A percentile compares a stretch with the other conserved stretches of the same genome.
Conservation (phyloP, 2,888 invertebrate species). For the Hirtodrosophila confusa region DNA sequence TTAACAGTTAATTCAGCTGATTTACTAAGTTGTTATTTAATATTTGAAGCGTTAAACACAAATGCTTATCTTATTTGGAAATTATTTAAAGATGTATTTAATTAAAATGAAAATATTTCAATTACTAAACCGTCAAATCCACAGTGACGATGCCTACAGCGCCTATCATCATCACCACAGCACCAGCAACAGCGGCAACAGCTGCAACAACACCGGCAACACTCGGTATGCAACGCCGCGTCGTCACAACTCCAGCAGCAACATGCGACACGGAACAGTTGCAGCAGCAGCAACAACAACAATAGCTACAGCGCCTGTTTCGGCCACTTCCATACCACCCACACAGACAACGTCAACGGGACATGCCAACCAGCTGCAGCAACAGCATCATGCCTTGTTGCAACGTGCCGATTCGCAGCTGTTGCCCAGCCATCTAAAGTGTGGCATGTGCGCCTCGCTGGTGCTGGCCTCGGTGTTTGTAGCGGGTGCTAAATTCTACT, state of each 20-base stretch:
- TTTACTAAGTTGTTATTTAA: too few species aligned
- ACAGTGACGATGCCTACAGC: slow-evolving; percentile 64
- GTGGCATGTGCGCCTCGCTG: slow-evolving; percentile 90
- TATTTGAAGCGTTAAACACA: too few species aligned
- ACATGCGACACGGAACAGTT: slow-evolving; percentile 49
- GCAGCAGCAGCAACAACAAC: slow-evolving; percentile 15
- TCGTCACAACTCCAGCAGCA: slow-evolving; percentile 61
- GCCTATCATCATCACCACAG: slow-evolving; percentile 65
- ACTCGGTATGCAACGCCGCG: slow-evolving; percentile 49
- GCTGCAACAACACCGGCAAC: slow-evolving; percentile 28
- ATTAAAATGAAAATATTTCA: not conserved
- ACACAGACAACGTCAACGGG: slow-evolving; percentile 42
- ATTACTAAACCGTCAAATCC: not conserved
- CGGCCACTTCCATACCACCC: slow-evolving; percentile 44
- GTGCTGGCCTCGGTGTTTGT: slow-evolving; percentile 89
- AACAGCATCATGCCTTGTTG: slow-evolving; percentile 63
- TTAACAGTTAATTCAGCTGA: too few species aligned
- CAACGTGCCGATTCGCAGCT: slow-evolving; percentile 77
- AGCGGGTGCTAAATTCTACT: slow-evolving; percentile 90
- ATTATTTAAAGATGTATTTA: too few species aligned
- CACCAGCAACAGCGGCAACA: slow-evolving; percentile 41
- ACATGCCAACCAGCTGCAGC: slow-evolving; percentile 69
- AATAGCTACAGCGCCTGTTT: slow-evolving; percentile 11
- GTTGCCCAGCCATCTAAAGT: slow-evolving; percentile 86
- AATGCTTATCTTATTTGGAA: too few species aligned